phyloP scores from a whole-genome alignment of 2,797 vertebrate genomes.

The Gila robusta region DNA sequence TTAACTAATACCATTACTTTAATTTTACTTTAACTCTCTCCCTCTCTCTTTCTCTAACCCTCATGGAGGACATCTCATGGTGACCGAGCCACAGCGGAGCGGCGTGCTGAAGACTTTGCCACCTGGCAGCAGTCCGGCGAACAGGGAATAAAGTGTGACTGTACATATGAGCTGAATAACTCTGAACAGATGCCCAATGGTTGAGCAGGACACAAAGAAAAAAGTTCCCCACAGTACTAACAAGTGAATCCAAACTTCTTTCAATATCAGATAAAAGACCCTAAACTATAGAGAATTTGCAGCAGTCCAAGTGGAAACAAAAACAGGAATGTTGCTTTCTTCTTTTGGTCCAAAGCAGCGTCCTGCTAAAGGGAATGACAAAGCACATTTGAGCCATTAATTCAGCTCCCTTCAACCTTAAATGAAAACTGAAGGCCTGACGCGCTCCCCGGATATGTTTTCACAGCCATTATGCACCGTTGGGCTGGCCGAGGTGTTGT shows the following conservation, averaged over 20 bases:
- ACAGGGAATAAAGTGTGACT: constrained; percentile 47
- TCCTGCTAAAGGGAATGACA: constrained; percentile 51
- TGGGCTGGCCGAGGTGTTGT: constrained; percentile 71
- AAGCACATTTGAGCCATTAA: constrained; percentile 63
- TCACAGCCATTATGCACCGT: constrained; percentile 69
- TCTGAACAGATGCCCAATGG: constrained; percentile 61
- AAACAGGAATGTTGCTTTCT: constrained; percentile 51
- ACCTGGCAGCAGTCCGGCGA: constrained; percentile 50
- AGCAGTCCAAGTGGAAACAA: constrained; percentile 35
- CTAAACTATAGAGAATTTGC: constrained; percentile 6
- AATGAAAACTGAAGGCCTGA: constrained; percentile 50
- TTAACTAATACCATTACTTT: not conserved
- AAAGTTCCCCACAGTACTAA: constrained; percentile 57
- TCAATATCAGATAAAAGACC: constrained; percentile 60
- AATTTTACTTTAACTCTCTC: not conserved
- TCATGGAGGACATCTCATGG: constrained; percentile 31
- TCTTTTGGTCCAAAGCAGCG: constrained; percentile 17
- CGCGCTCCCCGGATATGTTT: constrained; percentile 31
- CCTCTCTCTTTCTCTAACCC: constrained; percentile 2
- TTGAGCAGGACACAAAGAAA: constrained; percentile 29
- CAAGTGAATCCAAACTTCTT: constrained; percentile 56
- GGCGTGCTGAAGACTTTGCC: constrained; percentile 29
- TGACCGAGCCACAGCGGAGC: constrained; percentile 20
- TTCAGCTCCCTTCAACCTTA: constrained; percentile 54
- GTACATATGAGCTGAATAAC: constrained; percentile 51